Conservation (phyloP, 2,888 invertebrate genomes). For the Zeuzera pyrina region DNA sequence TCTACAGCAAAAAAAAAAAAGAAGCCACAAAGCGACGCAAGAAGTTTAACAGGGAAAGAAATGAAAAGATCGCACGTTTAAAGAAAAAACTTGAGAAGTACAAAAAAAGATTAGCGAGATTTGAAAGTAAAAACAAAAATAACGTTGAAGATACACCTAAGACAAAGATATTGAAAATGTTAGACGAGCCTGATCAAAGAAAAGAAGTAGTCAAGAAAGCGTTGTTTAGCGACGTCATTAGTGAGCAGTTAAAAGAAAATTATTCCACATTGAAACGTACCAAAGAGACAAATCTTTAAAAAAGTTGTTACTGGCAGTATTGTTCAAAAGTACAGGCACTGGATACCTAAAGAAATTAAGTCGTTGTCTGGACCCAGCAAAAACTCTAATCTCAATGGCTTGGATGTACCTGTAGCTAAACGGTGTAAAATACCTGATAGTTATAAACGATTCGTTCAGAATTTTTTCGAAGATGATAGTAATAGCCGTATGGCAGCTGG, state of each 20-base stretch:
- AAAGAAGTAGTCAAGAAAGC: conserved; percentile 15
- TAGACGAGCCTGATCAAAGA: conserved; percentile 14
- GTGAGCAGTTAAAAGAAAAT: conserved; percentile 13
- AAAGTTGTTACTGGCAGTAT: conserved; percentile 11
- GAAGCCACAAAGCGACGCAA: conserved; percentile 8
- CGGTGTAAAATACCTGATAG: conserved; percentile 4
- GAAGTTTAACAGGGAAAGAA: conserved; percentile 9
- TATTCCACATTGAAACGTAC: conserved; percentile 10
- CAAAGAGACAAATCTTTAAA: conserved; percentile 10
- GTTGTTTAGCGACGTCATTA: conserved; percentile 14
- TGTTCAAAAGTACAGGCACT: conserved; percentile 11
- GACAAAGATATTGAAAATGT: conserved; percentile 16
- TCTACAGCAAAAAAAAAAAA: too few species aligned
- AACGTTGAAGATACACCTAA: conserved; percentile 16
- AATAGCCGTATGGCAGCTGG: conserved; percentile 21
- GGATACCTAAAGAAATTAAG: conserved; percentile 11
- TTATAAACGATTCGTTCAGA: conserved; percentile 11
- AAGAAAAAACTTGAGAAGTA: conserved; percentile 10
- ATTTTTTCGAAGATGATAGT: conserved; percentile 21
- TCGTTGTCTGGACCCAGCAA: too few species aligned
- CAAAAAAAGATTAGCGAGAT: conserved; percentile 13
- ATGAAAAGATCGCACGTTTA: conserved; percentile 11
- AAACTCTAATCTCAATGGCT: too few species aligned
- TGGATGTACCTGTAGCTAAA: too few species aligned
- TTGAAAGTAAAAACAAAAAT: conserved; percentile 14